Conservation (phyloP, 2,888 invertebrate genomes). For the Tetheella fluctuosa region DNA sequence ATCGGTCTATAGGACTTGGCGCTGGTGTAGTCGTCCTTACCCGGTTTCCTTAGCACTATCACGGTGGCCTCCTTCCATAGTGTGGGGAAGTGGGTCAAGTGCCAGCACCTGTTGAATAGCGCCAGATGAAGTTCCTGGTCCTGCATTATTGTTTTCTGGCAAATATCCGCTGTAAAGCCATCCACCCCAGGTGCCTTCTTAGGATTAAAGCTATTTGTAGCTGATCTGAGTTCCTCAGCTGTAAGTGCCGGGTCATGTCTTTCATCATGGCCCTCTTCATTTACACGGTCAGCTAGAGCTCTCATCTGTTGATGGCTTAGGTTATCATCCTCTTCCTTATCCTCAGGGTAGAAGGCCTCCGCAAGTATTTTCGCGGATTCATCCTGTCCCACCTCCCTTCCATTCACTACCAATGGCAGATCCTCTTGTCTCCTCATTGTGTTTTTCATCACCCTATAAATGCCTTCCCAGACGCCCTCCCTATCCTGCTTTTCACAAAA, state of each 20-base stretch:
- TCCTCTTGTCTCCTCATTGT: too few relatives aligned
- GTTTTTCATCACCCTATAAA: too few relatives aligned
- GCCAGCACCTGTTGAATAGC: not conserved
- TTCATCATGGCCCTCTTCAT: not conserved
- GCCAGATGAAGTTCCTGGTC: conserved; percentile 15
- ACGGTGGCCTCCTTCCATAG: not conserved
- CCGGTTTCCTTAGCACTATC: too few relatives aligned
- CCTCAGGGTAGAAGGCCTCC: not conserved
- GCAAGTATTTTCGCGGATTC: not conserved
- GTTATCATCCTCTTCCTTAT: not conserved
- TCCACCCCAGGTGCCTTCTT: conserved; percentile 18
- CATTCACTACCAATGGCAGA: too few relatives aligned
- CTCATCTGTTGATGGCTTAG: not conserved
- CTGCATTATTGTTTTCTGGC: not conserved
- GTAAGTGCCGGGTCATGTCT: not conserved
- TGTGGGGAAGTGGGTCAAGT: not conserved
- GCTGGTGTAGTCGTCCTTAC: too few relatives aligned
- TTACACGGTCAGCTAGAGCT: not conserved
- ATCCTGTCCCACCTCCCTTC: too few relatives aligned
- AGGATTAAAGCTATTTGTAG: not conserved
- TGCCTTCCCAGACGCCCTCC: too few relatives aligned
- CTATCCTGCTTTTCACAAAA: too few relatives aligned
- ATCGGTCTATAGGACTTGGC: too few relatives aligned
- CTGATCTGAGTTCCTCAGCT: conserved; percentile 8
- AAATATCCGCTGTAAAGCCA: not conserved